Percentiles rank a stretch among this genome's conserved stretches.
Conservation (phyloP, 2,888 invertebrate genomes). For the Drosophila prolongata region DNA sequence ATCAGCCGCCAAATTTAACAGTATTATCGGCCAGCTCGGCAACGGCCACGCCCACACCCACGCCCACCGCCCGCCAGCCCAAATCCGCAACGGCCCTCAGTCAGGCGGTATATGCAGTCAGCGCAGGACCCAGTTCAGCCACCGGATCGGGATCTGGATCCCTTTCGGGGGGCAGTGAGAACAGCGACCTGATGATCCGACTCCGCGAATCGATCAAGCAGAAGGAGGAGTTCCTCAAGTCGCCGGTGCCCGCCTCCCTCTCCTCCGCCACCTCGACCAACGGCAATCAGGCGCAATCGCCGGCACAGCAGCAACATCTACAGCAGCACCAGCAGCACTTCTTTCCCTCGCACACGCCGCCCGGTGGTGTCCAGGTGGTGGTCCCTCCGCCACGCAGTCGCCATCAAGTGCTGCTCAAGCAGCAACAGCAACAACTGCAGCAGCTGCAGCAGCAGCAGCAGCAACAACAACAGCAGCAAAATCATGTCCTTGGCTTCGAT, state of each 20-base stretch:
- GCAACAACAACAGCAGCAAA: slow-evolving; percentile 62
- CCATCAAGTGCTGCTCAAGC: slow-evolving; percentile 40
- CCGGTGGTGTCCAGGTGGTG: slow-evolving; percentile 33
- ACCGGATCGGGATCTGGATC: slow-evolving; percentile 7
- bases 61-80: slow-evolving; percentile 64
- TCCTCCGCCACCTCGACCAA: slow-evolving; percentile 20
- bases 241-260: slow-evolving; percentile 85
- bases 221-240: slow-evolving; percentile 94
- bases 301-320: slow-evolving; percentile 44
- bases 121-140: slow-evolving; percentile 30
- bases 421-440: slow-evolving; percentile 52
- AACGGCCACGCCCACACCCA: slow-evolving; percentile 54
- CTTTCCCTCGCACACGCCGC: slow-evolving; percentile 63
- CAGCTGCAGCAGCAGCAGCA: slow-evolving; percentile 60
- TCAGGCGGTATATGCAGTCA: slow-evolving; percentile 59
- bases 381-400: slow-evolving; percentile 47
- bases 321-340: slow-evolving; percentile 64
- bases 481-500: slow-evolving; percentile 75
- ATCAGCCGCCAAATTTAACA: slow-evolving; percentile 83
- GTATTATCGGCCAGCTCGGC: slow-evolving; percentile 80
- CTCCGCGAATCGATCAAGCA: slow-evolving; percentile 94
- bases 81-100: slow-evolving; percentile 55
- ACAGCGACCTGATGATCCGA: slow-evolving; percentile 87
- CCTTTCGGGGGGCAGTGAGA: slow-evolving; percentile 45
- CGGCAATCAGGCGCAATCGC: slow-evolving; percentile 44